A percentile compares a stretch with the other conserved stretches of the same genome.
These are phyloP conservation scores for Dendrolimus pini DNA, from an alignment of 2,888 invertebrate species.

Conservation along the genomic window DNA sequence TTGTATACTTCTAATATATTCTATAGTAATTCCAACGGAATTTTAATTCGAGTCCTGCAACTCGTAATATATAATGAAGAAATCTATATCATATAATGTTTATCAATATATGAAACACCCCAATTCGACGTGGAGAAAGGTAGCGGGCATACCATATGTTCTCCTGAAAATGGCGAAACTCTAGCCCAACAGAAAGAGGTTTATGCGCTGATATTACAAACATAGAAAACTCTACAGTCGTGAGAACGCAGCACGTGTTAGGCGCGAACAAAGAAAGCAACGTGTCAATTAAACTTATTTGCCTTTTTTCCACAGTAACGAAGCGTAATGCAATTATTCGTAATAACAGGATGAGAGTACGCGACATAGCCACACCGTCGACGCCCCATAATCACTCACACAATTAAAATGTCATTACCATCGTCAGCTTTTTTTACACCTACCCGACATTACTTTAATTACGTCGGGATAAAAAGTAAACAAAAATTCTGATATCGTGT, in stretches of 20 bases:
- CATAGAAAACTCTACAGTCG: conserved; percentile 14
- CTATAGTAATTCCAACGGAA: too few relatives aligned
- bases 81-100: too few relatives aligned
- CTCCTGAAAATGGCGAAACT: too few relatives aligned
- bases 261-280: conserved; percentile 64
- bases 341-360: conserved; percentile 73
- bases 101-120: too few relatives aligned
- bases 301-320: conserved; percentile 70
- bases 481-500: conserved; percentile 21
- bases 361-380: conserved; percentile 50
- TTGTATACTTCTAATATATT: too few relatives aligned
- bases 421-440: conserved; percentile 68
- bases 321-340: conserved; percentile 74
- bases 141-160: too few relatives aligned
- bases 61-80: too few relatives aligned
- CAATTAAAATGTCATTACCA: conserved; percentile 75
- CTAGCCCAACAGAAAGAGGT: too few relatives aligned
- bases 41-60: too few relatives aligned
- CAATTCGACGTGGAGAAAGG: too few relatives aligned
- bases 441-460: conserved; percentile 59
- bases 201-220: too few relatives aligned
- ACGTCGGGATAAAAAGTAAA: conserved; percentile 44
- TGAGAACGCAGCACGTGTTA: conserved; percentile 61
- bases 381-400: conserved; percentile 61
- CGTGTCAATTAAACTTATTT: conserved; percentile 70